These are phyloP conservation scores for Rhamnusium bicolor DNA, from an alignment of 2,888 invertebrate species.

Conservation along the genomic window DNA sequence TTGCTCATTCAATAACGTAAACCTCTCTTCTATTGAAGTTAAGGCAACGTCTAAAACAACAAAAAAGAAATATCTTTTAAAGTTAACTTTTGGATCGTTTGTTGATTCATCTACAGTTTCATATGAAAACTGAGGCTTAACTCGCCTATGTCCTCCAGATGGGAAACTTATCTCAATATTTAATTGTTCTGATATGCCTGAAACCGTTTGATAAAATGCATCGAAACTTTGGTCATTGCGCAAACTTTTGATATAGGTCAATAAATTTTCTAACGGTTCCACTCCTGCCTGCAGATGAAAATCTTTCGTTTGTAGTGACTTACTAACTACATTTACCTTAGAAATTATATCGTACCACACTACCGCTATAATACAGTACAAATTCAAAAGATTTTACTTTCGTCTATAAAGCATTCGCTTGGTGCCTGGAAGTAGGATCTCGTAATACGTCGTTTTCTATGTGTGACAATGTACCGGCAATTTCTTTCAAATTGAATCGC, in stretches of 20 bases:
- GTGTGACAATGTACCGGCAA: not conserved
- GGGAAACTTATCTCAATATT: slow-evolving; percentile 1
- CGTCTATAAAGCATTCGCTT: not conserved
- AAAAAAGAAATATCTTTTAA: not conserved
- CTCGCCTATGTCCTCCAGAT: not conserved
- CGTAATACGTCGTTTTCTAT: not conserved
- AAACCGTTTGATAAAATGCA: not conserved
- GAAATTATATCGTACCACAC: not conserved
- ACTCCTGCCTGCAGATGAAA: too few relatives aligned
- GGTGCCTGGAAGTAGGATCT: not conserved
- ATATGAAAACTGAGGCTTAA: not conserved
- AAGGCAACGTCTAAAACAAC: not conserved
- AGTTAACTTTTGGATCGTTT: slow-evolving; percentile 1
- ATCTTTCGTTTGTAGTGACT: not conserved
- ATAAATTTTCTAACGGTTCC: too few relatives aligned
- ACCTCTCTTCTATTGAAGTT: not conserved
- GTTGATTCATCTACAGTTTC: not conserved
- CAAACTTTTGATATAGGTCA: too few relatives aligned
- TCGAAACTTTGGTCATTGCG: not conserved
- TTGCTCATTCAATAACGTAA: not conserved
- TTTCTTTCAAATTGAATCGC: slow-evolving; percentile 5
- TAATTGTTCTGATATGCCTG: slow-evolving; percentile 1
- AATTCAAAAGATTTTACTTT: not conserved
- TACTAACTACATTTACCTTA: not conserved
- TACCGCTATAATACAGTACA: not conserved